Conservation (phyloP, 2,797 vertebrate genomes). For the Pseudopleuronectes americanus region DNA sequence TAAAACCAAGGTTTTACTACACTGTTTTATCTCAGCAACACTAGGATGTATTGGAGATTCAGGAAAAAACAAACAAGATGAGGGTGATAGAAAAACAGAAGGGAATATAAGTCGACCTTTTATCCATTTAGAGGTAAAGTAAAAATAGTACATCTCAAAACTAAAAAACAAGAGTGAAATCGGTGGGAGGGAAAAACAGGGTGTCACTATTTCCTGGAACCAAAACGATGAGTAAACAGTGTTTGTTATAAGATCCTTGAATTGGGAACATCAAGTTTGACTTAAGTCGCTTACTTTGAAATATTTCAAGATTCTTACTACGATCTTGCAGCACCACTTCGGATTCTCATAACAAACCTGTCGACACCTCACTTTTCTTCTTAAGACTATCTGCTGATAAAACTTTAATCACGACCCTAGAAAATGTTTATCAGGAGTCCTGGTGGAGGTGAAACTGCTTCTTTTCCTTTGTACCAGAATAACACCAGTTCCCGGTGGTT, state of each 20-base stretch:
- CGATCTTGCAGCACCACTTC: slow-evolving; percentile 1
- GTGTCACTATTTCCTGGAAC: slow-evolving; percentile 7
- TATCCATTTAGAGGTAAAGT: not conserved
- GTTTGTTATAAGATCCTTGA: slow-evolving; percentile 27
- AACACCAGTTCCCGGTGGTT: slow-evolving; percentile 23
- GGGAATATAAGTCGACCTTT: slow-evolving; percentile 1
- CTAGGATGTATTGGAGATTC: not conserved
- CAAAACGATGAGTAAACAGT: slow-evolving; percentile 12
- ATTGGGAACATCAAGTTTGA: not conserved
- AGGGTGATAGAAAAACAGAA: not conserved
- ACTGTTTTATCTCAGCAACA: not conserved
- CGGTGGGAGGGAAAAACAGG: not conserved
- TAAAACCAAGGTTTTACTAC: not conserved
- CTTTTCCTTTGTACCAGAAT: slow-evolving; percentile 6
- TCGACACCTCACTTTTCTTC: slow-evolving; percentile 25
- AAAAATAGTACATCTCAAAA: slow-evolving; percentile 21
- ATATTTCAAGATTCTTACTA: not conserved
- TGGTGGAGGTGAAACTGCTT: slow-evolving; percentile 8
- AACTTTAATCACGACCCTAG: slow-evolving; percentile 14
- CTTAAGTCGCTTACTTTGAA: not conserved
- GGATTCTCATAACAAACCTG: slow-evolving; percentile 29
- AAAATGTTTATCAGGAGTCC: not conserved
- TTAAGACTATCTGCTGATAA: slow-evolving; percentile 12
- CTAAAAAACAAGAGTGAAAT: not conserved
- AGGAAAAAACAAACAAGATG: not conserved